A percentile compares a stretch with the other conserved stretches of the same genome.
phyloP scores from a whole-genome alignment of 2,888 invertebrate species.

The Clunio marinus region DNA sequence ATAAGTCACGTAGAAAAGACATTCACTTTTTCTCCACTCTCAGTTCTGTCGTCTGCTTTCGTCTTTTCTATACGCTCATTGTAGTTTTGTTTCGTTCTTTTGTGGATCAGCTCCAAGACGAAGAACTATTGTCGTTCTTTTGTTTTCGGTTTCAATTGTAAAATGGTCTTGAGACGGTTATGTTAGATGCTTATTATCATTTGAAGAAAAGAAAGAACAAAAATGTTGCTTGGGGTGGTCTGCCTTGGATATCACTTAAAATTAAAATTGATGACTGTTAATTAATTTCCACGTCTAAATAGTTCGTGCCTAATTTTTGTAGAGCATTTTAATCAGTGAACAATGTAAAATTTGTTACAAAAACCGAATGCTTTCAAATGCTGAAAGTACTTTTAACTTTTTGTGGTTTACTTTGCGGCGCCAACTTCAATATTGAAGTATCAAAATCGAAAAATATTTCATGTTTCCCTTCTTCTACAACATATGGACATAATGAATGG shows the following conservation, averaged over 20 bases:
- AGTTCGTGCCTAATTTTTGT: too few species aligned
- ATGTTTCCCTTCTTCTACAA: background rate
- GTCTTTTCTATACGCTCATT: background rate
- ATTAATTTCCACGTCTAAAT: too few species aligned
- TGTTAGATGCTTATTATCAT: too few species aligned
- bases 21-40: too few species aligned
- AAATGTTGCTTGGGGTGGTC: background rate
- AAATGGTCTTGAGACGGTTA: too few species aligned
- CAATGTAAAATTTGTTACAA: too few species aligned
- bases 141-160: background rate
- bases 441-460: background rate
- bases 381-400: too few species aligned
- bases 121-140: background rate
- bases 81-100: background rate
- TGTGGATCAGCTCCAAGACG: background rate
- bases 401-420: background rate
- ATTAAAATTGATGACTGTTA: background rate
- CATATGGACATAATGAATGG: conserved; percentile 27
- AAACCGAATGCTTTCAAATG: background rate
- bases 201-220: background rate
- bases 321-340: too few species aligned
- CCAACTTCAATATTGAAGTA: too few species aligned
- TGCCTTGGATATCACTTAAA: background rate
- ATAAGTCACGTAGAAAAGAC: conserved; percentile 39
- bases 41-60: conserved; percentile 23